A percentile compares a stretch with the other conserved stretches of the same genome.
Evolutionary conservation across 2,113 vertebrate genomes (phyloP).

Genomic region (Propithecus coquereli): DNA sequence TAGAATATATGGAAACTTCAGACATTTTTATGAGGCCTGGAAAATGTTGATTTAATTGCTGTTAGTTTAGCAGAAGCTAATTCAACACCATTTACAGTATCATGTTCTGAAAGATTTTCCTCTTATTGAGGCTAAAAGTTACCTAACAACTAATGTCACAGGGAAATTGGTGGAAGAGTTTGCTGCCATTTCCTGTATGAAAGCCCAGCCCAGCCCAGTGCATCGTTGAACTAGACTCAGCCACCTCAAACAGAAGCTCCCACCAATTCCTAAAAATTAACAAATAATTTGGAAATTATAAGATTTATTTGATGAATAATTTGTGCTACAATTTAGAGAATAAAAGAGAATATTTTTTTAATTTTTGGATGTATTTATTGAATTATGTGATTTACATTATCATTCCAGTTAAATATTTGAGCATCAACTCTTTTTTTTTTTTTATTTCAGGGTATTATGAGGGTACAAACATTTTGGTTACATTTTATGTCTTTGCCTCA

Average conservation of each 20-base stretch:
- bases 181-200: not conserved
- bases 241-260: not conserved
- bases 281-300: not conserved
- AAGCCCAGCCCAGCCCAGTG: not conserved
- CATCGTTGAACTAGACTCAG: not conserved
- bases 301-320: not conserved
- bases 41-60: not conserved
- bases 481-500: too few species aligned
- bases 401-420: not conserved
- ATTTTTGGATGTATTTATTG: not conserved
- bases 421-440: not conserved
- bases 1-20: not conserved
- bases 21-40: not conserved
- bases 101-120: not conserved
- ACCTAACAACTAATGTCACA: not conserved
- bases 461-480: too few species aligned
- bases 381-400: not conserved
- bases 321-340: not conserved
- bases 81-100: not conserved
- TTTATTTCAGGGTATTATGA: too few species aligned
- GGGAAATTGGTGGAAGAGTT: not conserved
- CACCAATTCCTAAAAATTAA: not conserved
- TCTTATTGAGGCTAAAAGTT: not conserved
- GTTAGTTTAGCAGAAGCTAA: not conserved
- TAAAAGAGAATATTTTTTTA: not conserved